A percentile compares a stretch with the other conserved stretches of the same genome.
These are phyloP conservation scores for Pelodytes ibericus DNA, from an alignment of 2,797 vertebrate genomes.

Conservation along the genomic window DNA sequence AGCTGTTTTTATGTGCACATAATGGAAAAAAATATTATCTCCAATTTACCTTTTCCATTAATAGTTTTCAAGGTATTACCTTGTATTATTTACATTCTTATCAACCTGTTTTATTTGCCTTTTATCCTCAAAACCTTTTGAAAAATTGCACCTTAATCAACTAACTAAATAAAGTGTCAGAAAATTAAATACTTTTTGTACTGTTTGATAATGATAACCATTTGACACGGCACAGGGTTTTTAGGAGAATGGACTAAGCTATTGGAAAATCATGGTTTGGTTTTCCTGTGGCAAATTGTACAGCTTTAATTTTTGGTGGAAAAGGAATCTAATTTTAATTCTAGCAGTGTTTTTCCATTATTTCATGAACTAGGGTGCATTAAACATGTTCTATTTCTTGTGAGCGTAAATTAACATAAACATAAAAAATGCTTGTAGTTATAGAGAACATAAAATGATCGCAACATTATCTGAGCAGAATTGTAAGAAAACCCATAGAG, in stretches of 20 bases:
- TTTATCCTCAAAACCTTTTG: constrained; percentile 22
- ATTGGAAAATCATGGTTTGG: not conserved
- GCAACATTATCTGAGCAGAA: too few relatives aligned
- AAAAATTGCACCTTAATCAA: constrained; percentile 19
- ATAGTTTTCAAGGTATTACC: constrained; percentile 4
- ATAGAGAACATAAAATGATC: too few relatives aligned
- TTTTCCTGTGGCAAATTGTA: not conserved
- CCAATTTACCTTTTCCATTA: constrained; percentile 15
- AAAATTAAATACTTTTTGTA: constrained; percentile 12
- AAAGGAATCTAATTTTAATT: too few relatives aligned
- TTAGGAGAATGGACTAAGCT: not conserved
- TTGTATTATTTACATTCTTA: constrained; percentile 26
- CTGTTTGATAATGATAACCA: constrained; percentile 19
- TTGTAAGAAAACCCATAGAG: too few relatives aligned
- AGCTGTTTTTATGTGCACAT: constrained; percentile 13
- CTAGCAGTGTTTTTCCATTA: too few relatives aligned
- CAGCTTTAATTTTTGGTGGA: too few relatives aligned
- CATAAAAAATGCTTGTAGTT: too few relatives aligned
- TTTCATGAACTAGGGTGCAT: too few relatives aligned
- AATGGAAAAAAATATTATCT: constrained; percentile 46
- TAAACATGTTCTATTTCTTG: too few relatives aligned
- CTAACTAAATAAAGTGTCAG: constrained; percentile 25
- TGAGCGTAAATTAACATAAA: too few relatives aligned
- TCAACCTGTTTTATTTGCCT: constrained; percentile 12
- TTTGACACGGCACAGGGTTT: constrained; percentile 2